phyloP scores from a whole-genome alignment of 2,888 invertebrate species.

The Ariolimax columbianus region DNA sequence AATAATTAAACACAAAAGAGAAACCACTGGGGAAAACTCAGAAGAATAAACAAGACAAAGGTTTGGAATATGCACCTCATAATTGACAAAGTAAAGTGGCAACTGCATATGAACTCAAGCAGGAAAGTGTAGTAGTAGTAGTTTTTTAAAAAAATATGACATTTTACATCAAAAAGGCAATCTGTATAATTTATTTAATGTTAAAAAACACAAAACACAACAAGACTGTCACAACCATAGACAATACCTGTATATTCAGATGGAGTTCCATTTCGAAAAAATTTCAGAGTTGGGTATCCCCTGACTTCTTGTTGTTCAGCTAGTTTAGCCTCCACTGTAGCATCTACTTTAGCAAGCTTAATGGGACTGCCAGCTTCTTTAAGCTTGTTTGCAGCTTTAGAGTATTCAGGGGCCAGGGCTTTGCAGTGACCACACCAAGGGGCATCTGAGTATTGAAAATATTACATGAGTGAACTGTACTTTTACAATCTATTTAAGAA shows the following conservation, averaged over 20 bases:
- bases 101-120: too few species aligned
- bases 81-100: too few species aligned
- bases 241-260: constrained; percentile 90
- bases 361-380: constrained; percentile 89
- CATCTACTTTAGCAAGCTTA: constrained; percentile 97
- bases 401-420: constrained; percentile 96
- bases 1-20: too few species aligned
- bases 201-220: not conserved
- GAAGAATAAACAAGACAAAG: too few species aligned
- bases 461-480: too few species aligned
- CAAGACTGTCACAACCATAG: constrained; percentile 46
- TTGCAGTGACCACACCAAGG: constrained; percentile 99
- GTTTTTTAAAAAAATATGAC: too few species aligned
- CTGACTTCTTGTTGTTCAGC: constrained; percentile 92
- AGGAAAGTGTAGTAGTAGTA: too few species aligned
- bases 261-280: constrained; percentile 90
- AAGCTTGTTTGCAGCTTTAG: constrained; percentile 92
- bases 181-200: too few species aligned
- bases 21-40: too few species aligned
- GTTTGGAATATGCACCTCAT: too few species aligned
- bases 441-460: constrained; percentile 86
- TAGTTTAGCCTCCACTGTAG: constrained; percentile 92
- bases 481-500: not conserved
- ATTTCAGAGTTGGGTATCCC: constrained; percentile 98
- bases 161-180: too few species aligned